Evolutionary conservation across 2,113 vertebrate species (phyloP).

Genomic region (Hemiprocne comata): DNA sequence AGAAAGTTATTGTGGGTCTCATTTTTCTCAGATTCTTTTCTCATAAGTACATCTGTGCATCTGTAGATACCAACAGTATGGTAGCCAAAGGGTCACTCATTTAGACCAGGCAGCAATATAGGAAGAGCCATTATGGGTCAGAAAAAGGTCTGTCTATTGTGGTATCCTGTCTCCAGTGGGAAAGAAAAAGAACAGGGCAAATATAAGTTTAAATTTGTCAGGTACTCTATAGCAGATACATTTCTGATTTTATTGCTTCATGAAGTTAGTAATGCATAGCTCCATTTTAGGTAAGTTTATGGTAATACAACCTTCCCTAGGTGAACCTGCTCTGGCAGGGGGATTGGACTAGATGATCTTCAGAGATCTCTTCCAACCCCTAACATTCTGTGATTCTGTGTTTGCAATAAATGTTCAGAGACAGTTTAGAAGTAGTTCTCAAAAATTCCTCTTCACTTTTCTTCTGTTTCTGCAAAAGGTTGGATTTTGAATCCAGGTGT

Average conservation of each 20-base stretch:
- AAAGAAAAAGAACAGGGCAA: not conserved
- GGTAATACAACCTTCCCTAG: not conserved
- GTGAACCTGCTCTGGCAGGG: too few species aligned
- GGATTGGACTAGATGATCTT: too few species aligned
- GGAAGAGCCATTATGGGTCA: not conserved
- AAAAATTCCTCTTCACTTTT: not conserved
- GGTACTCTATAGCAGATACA: not conserved
- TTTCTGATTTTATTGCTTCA: not conserved
- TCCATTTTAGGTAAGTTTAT: not conserved
- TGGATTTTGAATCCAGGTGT: not conserved
- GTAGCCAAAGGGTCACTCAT: not conserved
- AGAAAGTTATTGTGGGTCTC: not conserved
- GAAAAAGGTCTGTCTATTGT: not conserved
- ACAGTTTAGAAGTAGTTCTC: too few species aligned
- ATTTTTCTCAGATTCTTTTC: not conserved
- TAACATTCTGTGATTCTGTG: too few species aligned
- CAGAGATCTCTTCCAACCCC: too few species aligned
- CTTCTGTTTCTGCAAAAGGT: not conserved
- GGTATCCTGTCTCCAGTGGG: not conserved
- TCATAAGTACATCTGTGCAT: rapidly evolving
- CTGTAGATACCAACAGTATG: not conserved
- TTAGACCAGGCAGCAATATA: not conserved
- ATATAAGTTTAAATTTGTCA: not conserved
- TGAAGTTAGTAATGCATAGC: not conserved
- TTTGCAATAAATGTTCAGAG: not conserved